A percentile compares a stretch with the other conserved stretches of the same genome.
phyloP scores from a whole-genome alignment of 2,888 invertebrate genomes.

The Tricholauxania praeusta region DNA sequence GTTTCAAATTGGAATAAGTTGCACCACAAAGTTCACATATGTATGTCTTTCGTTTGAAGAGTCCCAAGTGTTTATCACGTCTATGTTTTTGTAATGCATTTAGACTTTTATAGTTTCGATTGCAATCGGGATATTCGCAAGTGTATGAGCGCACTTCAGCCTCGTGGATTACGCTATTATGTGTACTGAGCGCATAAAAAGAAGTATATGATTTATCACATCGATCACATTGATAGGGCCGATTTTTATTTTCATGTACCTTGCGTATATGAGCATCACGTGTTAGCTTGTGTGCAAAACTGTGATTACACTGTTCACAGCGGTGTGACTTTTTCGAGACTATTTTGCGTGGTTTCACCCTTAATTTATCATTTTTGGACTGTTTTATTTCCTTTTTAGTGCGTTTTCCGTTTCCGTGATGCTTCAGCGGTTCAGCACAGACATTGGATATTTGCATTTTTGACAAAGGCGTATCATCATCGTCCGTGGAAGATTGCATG shows the following conservation, averaged over 20 bases:
- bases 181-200: slow-evolving; percentile 40
- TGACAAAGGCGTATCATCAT: slow-evolving; percentile 21
- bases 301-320: slow-evolving; percentile 41
- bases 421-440: not conserved
- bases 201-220: slow-evolving; percentile 43
- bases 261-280: slow-evolving; percentile 43
- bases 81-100: slow-evolving; percentile 40
- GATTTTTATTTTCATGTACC: slow-evolving; percentile 36
- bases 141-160: slow-evolving; percentile 53
- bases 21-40: slow-evolving; percentile 46
- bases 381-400: slow-evolving; percentile 43
- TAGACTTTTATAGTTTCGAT: slow-evolving; percentile 41
- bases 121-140: slow-evolving; percentile 36
- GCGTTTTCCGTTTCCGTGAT: slow-evolving; percentile 19
- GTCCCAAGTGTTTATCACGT: slow-evolving; percentile 36
- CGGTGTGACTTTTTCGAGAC: slow-evolving; percentile 54
- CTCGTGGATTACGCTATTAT: slow-evolving; percentile 44
- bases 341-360: slow-evolving; percentile 44
- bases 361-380: slow-evolving; percentile 2
- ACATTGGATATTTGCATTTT: too few relatives aligned
- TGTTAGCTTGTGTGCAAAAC: slow-evolving; percentile 40
- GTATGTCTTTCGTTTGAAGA: slow-evolving; percentile 27
- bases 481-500: too few relatives aligned
- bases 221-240: slow-evolving; percentile 38
- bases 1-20: slow-evolving; percentile 58